Evolutionary conservation across 1,140 invertebrate genomes (phyloP).

Genomic region (Penaeus indicus): DNA sequence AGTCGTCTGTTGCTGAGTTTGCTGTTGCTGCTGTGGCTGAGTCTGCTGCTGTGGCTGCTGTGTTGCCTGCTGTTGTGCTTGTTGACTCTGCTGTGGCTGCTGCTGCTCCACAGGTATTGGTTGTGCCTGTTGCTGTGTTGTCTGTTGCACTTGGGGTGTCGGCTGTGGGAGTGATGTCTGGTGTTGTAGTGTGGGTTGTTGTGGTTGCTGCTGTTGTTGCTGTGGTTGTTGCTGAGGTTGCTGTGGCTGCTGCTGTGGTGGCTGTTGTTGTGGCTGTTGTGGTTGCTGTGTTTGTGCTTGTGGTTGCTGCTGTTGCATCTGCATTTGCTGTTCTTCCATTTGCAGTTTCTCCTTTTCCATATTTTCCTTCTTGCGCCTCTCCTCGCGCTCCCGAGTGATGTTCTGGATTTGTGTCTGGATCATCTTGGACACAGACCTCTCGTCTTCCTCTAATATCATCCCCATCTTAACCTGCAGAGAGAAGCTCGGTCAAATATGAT

Average conservation of each 20-base stretch:
- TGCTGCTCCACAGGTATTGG: conserved; percentile 68
- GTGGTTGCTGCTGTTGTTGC: conserved; percentile 59
- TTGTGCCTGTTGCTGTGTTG: conserved; percentile 69
- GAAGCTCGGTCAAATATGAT: too few relatives aligned
- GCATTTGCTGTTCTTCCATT: conserved; percentile 61
- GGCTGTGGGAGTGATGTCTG: conserved; percentile 56
- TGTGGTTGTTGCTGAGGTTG: conserved; percentile 66
- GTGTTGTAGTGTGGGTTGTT: conserved; percentile 64
- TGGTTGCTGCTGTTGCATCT: conserved; percentile 56
- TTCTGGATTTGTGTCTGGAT: conserved; percentile 84
- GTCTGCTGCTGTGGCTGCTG: conserved; percentile 69
- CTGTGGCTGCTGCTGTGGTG: conserved; percentile 63
- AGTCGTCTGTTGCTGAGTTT: conserved; percentile 65
- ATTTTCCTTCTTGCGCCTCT: conserved; percentile 73
- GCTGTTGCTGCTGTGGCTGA: conserved; percentile 62
- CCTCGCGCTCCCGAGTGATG: conserved; percentile 77
- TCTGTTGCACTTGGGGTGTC: conserved; percentile 56
- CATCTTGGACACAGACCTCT: conserved; percentile 88
- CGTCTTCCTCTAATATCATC: conserved; percentile 91
- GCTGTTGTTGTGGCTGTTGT: conserved; percentile 53
- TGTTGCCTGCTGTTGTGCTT: conserved; percentile 71
- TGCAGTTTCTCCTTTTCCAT: conserved; percentile 61
- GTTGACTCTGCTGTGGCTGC: conserved; percentile 69
- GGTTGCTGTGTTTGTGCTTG: conserved; percentile 51
- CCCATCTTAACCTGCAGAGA: conserved; percentile 81